Base-by-base conservation (phyloP, 2,113 vertebrate species). In the Tautogolabrus adspersus region DNA sequence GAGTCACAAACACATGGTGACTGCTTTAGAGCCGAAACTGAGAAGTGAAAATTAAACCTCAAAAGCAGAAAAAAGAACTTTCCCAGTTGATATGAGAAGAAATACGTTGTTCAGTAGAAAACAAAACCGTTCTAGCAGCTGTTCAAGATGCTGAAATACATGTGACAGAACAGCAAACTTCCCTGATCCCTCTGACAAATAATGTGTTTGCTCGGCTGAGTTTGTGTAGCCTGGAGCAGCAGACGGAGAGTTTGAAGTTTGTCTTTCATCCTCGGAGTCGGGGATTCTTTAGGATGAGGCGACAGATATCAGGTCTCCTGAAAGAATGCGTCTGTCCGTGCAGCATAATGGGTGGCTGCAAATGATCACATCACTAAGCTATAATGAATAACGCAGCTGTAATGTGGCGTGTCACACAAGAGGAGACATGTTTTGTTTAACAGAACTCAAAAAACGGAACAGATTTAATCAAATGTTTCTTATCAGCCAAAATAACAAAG, bases 1-100 rank as follows among this genome's bases (percentile, higher is more conserved):
- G 90, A 86, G 22, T 89, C 87, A 88, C 49, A 26, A 15, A 57
- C 58, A 60, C 8, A 3, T 62, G 2, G 62, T 61, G 82, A 72
- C 69, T 0, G 13, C 26, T 40, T 30, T 3, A 5, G 38, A 6
- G 37, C 37, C 18, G 6, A 42, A 82, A 77, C 34, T 68, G 58
- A 86, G 72, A 84, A 81, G 80, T 62, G 66, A 72, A 63, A 73
- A 80, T 77, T 3, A 13, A 18, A 52, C 22, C 61, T 46, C 18
- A 65, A 62, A 63, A 62, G 15, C 18, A 2, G 78, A 10, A 21
- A 11, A 3, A 0, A 44, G 2, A 44, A 12, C 13, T 44, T 44
- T 13, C 3, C 13, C 13, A 10, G 13, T 44, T 44, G 10, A 44
- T 12, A 44, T 44, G 3, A 44, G 26, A 34, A 34, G 6, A 34